Percentiles rank a stretch among this genome's conserved stretches.
phyloP scores from a whole-genome alignment of 2,113 vertebrate species.

The Heterocephalus glaber region DNA sequence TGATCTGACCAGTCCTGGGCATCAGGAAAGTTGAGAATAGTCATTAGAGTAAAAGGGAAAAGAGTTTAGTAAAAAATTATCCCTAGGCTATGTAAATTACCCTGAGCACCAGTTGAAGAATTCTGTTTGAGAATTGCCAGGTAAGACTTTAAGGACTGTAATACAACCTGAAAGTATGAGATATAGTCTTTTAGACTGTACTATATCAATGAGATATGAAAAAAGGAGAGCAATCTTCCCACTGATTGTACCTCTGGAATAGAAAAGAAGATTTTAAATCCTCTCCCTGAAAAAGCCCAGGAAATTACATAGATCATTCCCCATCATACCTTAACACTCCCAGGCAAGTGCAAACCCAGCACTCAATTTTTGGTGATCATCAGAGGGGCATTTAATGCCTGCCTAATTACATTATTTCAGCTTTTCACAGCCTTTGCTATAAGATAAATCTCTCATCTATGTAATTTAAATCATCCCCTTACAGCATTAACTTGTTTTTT shows the following conservation, averaged over 20 bases:
- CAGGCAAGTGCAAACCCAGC: slow-evolving; percentile 33
- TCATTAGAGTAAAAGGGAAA: background rate
- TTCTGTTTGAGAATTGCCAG: background rate
- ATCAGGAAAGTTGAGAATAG: background rate
- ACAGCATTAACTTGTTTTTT: slow-evolving; percentile 33
- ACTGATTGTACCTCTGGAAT: background rate
- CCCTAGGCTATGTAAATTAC: background rate
- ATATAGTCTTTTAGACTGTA: background rate
- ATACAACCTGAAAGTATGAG: background rate
- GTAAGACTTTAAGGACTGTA: background rate
- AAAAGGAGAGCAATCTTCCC: background rate
- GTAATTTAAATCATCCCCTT: slow-evolving; percentile 60
- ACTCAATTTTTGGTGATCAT: slow-evolving; percentile 16
- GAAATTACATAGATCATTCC: background rate
- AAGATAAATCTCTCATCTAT: slow-evolving; percentile 46
- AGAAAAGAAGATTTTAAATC: background rate
- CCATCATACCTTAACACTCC: background rate
- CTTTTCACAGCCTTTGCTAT: background rate
- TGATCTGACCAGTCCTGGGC: background rate
- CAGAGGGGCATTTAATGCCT: background rate
- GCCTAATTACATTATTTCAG: slow-evolving; percentile 34
- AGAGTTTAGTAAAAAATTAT: background rate
- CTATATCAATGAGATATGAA: background rate
- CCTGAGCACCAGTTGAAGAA: background rate
- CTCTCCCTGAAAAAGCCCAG: background rate